Base-by-base conservation (phyloP, 35 echinoderm and acorn worm genomes). In the Patiria miniata region DNA sequence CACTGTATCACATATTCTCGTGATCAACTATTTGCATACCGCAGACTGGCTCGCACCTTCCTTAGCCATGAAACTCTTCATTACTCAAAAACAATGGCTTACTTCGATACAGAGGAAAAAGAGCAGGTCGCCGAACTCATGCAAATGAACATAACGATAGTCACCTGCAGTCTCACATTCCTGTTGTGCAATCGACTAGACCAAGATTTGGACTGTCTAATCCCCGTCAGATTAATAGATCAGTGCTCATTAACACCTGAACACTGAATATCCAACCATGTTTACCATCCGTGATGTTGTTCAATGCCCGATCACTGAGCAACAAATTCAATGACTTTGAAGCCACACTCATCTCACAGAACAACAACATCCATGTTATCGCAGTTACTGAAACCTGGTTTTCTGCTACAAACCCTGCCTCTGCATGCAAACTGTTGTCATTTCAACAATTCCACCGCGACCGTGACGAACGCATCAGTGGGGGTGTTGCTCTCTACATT, bases 341-440 rank as follows among this genome's bases (percentile, higher is more conserved):
- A 51, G 16, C 51, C 39, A 83, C 39, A 53, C 32, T 56, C 26
- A 19, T 26, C 1, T 51, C 47, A 19, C 44, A 83, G 1, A 51
- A 30, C 51, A 36, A 50, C 34, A 53, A 52, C 34, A 36, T 55
- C 32, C 81, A 55, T 83, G 19, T 83, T 2, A 83, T 85, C 12
- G 53, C 52, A 34, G 55, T 85, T 37, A 61, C 83, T 19, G 57
- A 85, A 26, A 85, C 58, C 19, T 65, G 55, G 83, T 68, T 85
- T 84, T 68, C 36, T 30, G 18, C 54, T 21, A 68, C 36, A 36
- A 85, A 52, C n/a, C 55, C 26, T 39, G 83, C 83, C 2, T 9
- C 28, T 37, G 52, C 83, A 12, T 39, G 60, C 55, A 4, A 85
- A n/a, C 33, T 85, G 14, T 2, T 17, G 3, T 21, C 32, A 21